Conservation (phyloP, 2,113 vertebrate species). For the Myrmecophaga tridactyla region DNA sequence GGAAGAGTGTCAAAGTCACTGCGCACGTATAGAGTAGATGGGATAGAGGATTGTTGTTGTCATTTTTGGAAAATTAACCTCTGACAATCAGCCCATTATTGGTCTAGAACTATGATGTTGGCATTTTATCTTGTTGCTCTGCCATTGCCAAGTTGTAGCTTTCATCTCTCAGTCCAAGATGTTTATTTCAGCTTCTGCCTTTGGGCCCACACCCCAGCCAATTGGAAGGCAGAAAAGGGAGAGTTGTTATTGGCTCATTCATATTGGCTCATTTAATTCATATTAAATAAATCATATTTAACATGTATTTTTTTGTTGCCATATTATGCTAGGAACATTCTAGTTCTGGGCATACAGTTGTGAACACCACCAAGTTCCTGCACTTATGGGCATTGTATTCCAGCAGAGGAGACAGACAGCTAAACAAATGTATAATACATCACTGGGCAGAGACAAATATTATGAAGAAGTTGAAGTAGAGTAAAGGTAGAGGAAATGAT, state of each 20-base stretch:
- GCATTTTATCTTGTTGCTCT: not conserved
- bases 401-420: not conserved
- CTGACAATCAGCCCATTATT: not conserved
- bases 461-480: constrained; percentile 18
- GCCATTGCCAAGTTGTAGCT: not conserved
- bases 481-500: not conserved
- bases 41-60: not conserved
- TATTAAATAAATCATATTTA: too few species aligned
- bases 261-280: too few species aligned
- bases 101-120: not conserved
- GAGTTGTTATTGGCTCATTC: not conserved
- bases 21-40: not conserved
- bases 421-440: not conserved
- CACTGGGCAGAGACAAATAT: not conserved
- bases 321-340: not conserved
- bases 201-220: not conserved
- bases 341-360: not conserved
- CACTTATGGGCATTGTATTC: not conserved
- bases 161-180: not conserved
- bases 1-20: not conserved
- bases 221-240: not conserved
- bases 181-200: not conserved
- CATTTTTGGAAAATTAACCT: not conserved
- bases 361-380: not conserved
- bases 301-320: not conserved